Base-by-base conservation (phyloP, 1,140 invertebrate genomes). In the Drosophila tsacasi region DNA sequence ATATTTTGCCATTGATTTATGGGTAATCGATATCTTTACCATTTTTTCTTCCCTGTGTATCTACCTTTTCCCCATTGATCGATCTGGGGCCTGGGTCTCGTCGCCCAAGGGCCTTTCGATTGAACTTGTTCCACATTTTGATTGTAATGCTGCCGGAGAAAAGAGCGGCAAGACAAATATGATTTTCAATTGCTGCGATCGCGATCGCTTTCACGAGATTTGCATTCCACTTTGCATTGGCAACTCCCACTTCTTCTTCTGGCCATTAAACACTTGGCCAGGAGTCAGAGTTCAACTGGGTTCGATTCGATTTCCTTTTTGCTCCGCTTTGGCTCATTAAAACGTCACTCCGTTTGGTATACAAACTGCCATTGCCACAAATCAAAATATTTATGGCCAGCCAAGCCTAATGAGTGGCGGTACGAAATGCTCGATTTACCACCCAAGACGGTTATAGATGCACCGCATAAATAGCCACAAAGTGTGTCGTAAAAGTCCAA, bases 101-200 rank as follows among this genome's bases (percentile, higher is more conserved):
- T 57, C 35, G 21, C 86, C 65, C 76, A 46, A 81, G 84, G 89
- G 79, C 79, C 73, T 89, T 87, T 79, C 75, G 84, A 86, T 90
- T 89, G 82, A 91, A 91, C 90, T 91, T 91, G 90, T 91, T 91
- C 83, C 81, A 92, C 90, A 90, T 85, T 91, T 90, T 89, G 89
- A 89, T 91, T 91, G 84, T 83, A 67, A 81, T 82, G 85, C 77
- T 79, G 79, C 66, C 59, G 67, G 63, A 61, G 71, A 72, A 49
- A 47, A 65, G 55, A 72, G 52, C 42, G 49, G 55, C 81, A 83
- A 89, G 76, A 68, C 83, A 87, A 87, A 87, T 86, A 86, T 85
- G 83, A 87, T 86, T 87, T 86, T 86, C 83, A 86, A 86, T 85
- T 85, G 84, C 75, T 61, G 52, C 52, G 52, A 55, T 55, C 59